Percentiles rank a stretch among this genome's conserved stretches.
Evolutionary conservation across 2,888 invertebrate genomes (phyloP).

Genomic region (Cepaea hortensis): DNA sequence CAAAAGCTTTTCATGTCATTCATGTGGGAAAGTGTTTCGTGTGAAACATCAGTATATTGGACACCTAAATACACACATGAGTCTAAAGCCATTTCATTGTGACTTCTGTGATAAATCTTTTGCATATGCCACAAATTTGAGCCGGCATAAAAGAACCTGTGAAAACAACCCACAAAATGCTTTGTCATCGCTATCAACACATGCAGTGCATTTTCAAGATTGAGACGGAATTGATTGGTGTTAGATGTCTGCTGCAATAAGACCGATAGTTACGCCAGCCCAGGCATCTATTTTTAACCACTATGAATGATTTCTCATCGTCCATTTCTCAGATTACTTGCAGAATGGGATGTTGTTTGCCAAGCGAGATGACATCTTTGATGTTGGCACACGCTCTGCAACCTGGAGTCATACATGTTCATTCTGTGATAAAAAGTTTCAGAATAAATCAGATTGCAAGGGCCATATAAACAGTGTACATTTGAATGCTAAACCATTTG

Average conservation of each 20-base stretch:
- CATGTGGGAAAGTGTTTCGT: constrained; percentile 51
- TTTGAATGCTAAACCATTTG: constrained; percentile 51
- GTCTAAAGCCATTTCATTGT: constrained; percentile 42
- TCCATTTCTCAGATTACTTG: constrained; percentile 39
- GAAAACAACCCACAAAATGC: constrained; percentile 39
- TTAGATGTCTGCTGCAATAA: background rate
- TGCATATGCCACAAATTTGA: constrained; percentile 45
- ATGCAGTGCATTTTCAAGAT: constrained; percentile 28
- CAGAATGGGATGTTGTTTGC: constrained; percentile 8
- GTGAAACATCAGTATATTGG: constrained; percentile 55
- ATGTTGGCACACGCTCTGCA: constrained; percentile 15
- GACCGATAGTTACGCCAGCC: constrained; percentile 26
- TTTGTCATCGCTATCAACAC: constrained; percentile 10
- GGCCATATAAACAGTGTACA: constrained; percentile 52
- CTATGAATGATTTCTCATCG: constrained; percentile 36
- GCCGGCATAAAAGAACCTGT: constrained; percentile 40
- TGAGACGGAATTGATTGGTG: constrained; percentile 6
- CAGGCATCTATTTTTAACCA: constrained; percentile 13
- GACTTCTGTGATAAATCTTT: constrained; percentile 45
- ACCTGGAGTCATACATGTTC: constrained; percentile 30
- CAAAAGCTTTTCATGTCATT: constrained; percentile 50
- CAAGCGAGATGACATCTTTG: constrained; percentile 17
- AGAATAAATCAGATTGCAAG: constrained; percentile 51
- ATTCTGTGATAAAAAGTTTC: constrained; percentile 49
- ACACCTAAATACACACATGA: constrained; percentile 52